A percentile compares a stretch with the other conserved stretches of the same genome.
phyloP scores from a whole-genome alignment of 2,888 invertebrate species.

The Lamproptera curius region DNA sequence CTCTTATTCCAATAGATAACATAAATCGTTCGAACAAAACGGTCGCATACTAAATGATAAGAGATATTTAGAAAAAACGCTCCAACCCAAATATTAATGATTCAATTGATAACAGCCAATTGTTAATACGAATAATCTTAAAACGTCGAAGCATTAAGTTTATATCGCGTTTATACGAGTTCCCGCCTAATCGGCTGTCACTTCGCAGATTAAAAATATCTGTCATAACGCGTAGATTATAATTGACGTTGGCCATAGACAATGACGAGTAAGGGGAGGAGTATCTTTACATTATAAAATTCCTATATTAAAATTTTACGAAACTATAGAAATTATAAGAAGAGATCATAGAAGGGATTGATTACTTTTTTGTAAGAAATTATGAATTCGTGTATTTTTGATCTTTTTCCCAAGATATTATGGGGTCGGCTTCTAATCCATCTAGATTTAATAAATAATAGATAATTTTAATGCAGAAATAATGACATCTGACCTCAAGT shows the following conservation, averaged over 20 bases:
- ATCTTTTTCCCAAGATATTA: too few relatives aligned
- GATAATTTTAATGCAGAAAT: too few relatives aligned
- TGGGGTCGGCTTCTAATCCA: too few relatives aligned
- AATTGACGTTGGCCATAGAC: constrained; percentile 7
- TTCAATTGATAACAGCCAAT: constrained; percentile 60
- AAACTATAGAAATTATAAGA: background rate
- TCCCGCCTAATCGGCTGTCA: constrained; percentile 57
- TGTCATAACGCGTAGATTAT: constrained; percentile 8
- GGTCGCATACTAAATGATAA: too few relatives aligned
- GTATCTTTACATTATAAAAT: background rate
- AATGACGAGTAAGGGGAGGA: background rate
- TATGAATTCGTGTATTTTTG: background rate
- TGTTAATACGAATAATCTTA: constrained; percentile 60
- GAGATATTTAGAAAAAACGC: constrained; percentile 9
- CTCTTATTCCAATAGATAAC: too few relatives aligned
- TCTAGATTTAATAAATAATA: too few relatives aligned
- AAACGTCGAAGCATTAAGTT: constrained; percentile 60
- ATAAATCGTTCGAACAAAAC: too few relatives aligned
- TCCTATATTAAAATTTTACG: background rate
- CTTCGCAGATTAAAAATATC: constrained; percentile 36
- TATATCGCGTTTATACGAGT: constrained; percentile 64
- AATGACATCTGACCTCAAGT: too few relatives aligned
- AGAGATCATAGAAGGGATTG: background rate
- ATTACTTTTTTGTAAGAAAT: background rate
- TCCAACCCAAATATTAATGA: constrained; percentile 39